Evolutionary conservation across 2,888 invertebrate genomes (phyloP).

Genomic region (Trimorus sp.): DNA sequence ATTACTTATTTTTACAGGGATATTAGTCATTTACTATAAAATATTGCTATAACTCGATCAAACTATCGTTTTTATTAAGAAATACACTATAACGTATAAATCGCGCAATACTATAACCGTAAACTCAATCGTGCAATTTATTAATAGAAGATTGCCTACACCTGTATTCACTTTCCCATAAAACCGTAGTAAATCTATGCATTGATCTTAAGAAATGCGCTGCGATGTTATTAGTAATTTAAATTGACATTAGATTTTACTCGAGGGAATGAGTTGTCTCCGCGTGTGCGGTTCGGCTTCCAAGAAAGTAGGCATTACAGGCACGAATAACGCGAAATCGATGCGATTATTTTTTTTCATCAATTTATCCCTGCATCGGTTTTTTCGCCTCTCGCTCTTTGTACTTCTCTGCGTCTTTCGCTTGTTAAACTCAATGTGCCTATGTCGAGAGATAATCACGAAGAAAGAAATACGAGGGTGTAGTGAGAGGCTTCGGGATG

Average conservation of each 20-base stretch:
- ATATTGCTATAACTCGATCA: no score
- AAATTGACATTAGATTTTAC: conserved; percentile 39
- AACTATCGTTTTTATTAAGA: no score
- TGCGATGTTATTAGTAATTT: conserved; percentile 11
- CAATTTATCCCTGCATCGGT: neutral
- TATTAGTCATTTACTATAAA: no score
- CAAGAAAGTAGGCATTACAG: conserved; percentile 27
- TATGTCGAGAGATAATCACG: conserved; percentile 19
- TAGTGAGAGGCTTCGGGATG: conserved; percentile 21
- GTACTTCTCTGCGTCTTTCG: neutral
- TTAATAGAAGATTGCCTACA: no score
- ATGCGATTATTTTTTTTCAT: conserved; percentile 28
- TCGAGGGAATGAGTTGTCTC: neutral
- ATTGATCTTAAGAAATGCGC: neutral
- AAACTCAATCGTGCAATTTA: no score
- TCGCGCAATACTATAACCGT: no score
- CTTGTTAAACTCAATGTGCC: conserved; percentile 17
- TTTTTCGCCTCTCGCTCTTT: neutral
- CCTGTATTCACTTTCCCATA: no score
- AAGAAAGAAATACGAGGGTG: conserved; percentile 23
- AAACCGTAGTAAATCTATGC: no score
- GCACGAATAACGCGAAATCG: conserved; percentile 30
- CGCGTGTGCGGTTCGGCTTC: conserved; percentile 5
- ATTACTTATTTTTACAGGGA: no score
- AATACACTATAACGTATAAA: no score